Base-by-base conservation (phyloP, 1,140 invertebrate species). In the Caenorhabditis briggsae region DNA sequence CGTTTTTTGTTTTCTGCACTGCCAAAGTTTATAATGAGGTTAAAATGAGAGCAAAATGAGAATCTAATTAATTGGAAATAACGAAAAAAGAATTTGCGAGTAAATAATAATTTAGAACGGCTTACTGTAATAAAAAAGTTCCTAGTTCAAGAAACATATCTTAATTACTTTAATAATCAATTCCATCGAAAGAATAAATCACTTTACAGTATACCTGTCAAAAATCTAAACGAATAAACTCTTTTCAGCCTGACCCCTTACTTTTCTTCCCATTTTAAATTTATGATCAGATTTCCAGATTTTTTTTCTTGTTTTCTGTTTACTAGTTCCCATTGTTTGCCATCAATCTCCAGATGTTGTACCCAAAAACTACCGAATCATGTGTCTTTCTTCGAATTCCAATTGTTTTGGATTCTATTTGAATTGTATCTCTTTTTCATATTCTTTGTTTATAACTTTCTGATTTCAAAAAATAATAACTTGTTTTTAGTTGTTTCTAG, bases 1-100 rank as follows among this genome's bases (percentile, higher is more conserved):
- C 64, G 64, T 70, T 2, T 70, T 70, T 70, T 70, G 64, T 70
- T 70, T 43, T 46, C 64, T 70, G 59, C 59, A 61, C 23, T 61
- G 41, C 18, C 8, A 33, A 46, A 43, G 33, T 70, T 5, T 43
- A 18, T 43, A 70, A 70, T 70, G 64, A 70, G 64, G 11, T 46
- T 33, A 46, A 43, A 46, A 70, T 43, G 5, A 41, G 16, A 16
- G 12, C 11, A 33, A n/a, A 70, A 70, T 43, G 64, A 70, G 41
- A 5, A 16, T 43, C 59, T 16, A n/a, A 23, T 61, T 20, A 61
- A 58, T 58, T 61, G 59, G 59, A 61, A 25, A 61, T n/a, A 8
- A n/a, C 0, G 5, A 53, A 53, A 53, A 53, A 53, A 53, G 12
- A 53, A 14, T 9, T 53, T 53, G 11, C 50, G 50, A 33, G 33